A percentile compares a stretch with the other conserved stretches of the same genome.
Conservation (phyloP, 1,140 invertebrate species). For the Magallana gigas region DNA sequence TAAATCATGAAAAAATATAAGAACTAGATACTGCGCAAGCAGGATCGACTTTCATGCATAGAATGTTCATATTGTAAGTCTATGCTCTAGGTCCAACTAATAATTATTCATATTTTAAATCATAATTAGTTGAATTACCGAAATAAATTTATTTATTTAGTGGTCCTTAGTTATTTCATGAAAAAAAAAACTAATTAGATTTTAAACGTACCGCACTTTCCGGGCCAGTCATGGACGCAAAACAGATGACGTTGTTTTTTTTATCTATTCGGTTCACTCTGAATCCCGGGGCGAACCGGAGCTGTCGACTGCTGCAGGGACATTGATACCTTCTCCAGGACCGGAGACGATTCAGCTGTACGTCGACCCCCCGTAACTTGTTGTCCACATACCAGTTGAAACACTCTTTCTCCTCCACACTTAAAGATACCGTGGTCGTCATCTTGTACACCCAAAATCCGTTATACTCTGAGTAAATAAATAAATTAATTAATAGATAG, state of each 20-base stretch:
- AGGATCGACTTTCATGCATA: too few relatives aligned
- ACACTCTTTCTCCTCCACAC: neutral
- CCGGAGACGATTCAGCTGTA: neutral
- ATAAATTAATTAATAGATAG: too few relatives aligned
- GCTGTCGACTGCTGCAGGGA: neutral
- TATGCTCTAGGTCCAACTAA: too few relatives aligned
- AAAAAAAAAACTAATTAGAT: too few relatives aligned
- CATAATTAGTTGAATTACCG: too few relatives aligned
- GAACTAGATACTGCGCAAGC: too few relatives aligned
- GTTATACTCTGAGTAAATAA: neutral
- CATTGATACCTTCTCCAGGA: neutral
- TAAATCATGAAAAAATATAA: too few relatives aligned
- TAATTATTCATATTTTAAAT: too few relatives aligned
- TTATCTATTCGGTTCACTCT: neutral
- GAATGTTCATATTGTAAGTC: too few relatives aligned
- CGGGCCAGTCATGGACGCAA: neutral
- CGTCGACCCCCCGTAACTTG: neutral
- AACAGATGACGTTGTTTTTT: neutral
- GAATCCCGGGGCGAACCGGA: neutral
- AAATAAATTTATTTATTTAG: too few relatives aligned
- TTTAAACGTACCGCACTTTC: neutral
- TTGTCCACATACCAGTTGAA: conserved; percentile 22
- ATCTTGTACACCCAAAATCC: conserved; percentile 15
- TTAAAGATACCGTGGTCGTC: neutral
- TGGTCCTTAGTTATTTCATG: too few relatives aligned